Evolutionary conservation across 2,797 vertebrate genomes (phyloP), one percentile per base, ranked within the genome.

Genomic region (Gambusia yucatana): DNA sequence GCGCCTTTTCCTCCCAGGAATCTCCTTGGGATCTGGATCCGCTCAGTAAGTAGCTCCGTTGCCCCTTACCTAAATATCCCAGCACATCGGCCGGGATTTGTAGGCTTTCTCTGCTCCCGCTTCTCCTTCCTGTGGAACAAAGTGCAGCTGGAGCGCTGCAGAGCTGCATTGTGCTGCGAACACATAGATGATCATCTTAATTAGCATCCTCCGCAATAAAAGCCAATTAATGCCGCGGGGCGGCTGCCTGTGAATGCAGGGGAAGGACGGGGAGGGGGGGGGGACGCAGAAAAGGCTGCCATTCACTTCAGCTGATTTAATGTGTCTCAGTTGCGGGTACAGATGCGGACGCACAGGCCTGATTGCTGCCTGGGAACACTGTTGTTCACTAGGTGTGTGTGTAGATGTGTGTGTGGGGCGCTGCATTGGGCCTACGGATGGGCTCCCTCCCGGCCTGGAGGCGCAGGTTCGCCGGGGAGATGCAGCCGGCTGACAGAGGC

Each of bases 31-130:
- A 48, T 48, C 81, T 9, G 89, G 84, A 89, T 87, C 88, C 76
- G 76, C 86, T 77, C 90, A 10, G 91, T 93, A 63, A 92, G 92
- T 93, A 75, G 74, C 89, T 77, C 67, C 20, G 44, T 77, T 39
- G 43, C 25, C 17, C 25, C 52, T 82, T 77, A 82, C 79, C 79
- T 75, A 4, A 57, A 71, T 52, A 9, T 17, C 57, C 69, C 77
- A 11, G n/a, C 77, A 48, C 83, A 43, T 20, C 77, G 81, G 20
- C 13, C 72, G 55, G 8, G 48, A 50, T 50, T 22, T 22, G 48
- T 50, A 50, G 48, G 47, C 70, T 6, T 69, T 22, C 10, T 30
- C 65, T 44, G 59, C 30, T 47, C 9, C 36, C 30, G 14, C 14
- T 77, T 44, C 4, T 22, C 22, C 17, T 25, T 16, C 67, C 6